These are phyloP conservation scores for Heterocephalus glaber DNA, from an alignment of 2,113 vertebrate genomes.

Conservation along the genomic window DNA sequence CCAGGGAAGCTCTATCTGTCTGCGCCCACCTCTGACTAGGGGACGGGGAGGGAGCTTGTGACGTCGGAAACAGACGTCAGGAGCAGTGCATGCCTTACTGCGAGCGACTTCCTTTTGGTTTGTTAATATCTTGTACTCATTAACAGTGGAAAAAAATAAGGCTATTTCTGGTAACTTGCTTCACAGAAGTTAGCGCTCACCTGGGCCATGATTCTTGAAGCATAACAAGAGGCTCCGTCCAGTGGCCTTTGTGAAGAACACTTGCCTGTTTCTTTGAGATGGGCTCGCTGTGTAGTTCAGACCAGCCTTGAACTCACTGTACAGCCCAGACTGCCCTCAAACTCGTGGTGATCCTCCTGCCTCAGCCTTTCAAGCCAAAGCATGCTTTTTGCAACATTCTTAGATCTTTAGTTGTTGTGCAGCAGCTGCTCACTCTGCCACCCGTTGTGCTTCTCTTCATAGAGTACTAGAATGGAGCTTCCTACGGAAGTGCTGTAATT, in stretches of 20 bases:
- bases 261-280: neutral
- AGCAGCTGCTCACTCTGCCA: neutral
- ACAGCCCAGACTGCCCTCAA: neutral
- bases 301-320: neutral
- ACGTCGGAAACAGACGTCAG: neutral
- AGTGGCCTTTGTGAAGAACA: constrained; percentile 1
- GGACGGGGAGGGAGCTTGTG: neutral
- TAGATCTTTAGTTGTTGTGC: neutral
- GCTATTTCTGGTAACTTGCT: constrained; percentile 8
- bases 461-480: neutral
- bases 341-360: neutral
- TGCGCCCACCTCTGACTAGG: neutral
- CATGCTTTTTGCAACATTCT: neutral
- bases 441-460: neutral
- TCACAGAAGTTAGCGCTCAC: neutral
- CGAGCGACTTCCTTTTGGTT: neutral
- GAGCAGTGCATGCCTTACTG: neutral
- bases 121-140: neutral
- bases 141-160: neutral
- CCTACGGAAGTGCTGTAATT: neutral
- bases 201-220: neutral
- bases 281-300: neutral
- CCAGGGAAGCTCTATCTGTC: neutral
- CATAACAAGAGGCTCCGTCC: neutral
- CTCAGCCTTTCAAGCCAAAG: neutral